A percentile compares a stretch with the other conserved stretches of the same genome.
Evolutionary conservation across 2,113 vertebrate genomes (phyloP).

Genomic region (Strix aluco): DNA sequence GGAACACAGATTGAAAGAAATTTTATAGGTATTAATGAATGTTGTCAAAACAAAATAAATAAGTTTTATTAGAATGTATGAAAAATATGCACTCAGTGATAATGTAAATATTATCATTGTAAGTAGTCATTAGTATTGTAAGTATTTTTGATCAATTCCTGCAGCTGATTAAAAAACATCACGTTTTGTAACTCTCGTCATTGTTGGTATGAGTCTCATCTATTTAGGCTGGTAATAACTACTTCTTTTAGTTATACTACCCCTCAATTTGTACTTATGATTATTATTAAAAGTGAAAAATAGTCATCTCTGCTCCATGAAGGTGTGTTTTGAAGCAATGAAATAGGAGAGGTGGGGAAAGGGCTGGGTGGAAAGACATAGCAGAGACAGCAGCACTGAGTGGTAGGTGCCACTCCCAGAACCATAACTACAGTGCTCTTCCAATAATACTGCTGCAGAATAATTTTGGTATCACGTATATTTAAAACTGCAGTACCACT

Average conservation of each 20-base stretch:
- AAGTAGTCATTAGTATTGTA: background rate
- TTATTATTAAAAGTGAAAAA: background rate
- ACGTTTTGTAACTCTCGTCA: background rate
- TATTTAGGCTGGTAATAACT: conserved; percentile 23
- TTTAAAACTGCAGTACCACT: background rate
- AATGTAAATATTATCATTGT: background rate
- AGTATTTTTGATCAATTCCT: conserved; percentile 20
- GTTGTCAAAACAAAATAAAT: background rate
- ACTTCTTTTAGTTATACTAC: background rate
- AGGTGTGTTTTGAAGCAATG: background rate
- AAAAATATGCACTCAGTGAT: background rate
- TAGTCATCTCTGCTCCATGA: background rate
- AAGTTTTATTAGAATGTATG: background rate
- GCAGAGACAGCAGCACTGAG: background rate
- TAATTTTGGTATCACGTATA: background rate
- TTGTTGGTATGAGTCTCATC: background rate
- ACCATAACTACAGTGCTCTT: background rate
- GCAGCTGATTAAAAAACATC: conserved; percentile 39
- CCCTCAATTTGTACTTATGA: background rate
- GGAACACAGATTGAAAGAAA: background rate
- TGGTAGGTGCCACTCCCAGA: background rate
- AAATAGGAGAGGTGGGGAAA: background rate
- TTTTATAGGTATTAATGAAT: background rate
- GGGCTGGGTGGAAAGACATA: background rate
- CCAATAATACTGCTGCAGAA: background rate